phyloP scores from a whole-genome alignment of 2,888 invertebrate species.

The Diogma glabrata region DNA sequence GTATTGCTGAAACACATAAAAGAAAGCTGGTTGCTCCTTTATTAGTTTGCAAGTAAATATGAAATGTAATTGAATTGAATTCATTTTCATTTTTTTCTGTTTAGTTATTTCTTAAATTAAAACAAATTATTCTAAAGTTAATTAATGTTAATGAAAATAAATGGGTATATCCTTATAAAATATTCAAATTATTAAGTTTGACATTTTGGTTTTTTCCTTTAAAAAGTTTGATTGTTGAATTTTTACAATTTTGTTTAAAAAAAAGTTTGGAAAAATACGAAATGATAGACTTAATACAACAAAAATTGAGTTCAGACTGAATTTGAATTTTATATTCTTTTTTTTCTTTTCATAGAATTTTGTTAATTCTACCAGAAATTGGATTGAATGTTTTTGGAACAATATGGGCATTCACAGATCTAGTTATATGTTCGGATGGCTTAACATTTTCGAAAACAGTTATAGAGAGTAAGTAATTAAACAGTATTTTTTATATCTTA shows the following conservation, averaged over 20 bases:
- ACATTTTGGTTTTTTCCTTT: too few species aligned
- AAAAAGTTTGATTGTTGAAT: too few species aligned
- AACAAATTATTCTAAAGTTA: too few species aligned
- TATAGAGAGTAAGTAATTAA: slow-evolving; percentile 51
- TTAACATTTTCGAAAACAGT: slow-evolving; percentile 58
- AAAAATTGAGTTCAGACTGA: too few species aligned
- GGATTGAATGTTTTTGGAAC: slow-evolving; percentile 70
- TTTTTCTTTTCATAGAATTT: slow-evolving; percentile 43
- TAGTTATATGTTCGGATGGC: slow-evolving; percentile 53
- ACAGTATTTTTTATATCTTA: too few species aligned
- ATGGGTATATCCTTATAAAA: too few species aligned
- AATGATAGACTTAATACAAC: neutral
- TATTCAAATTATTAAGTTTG: too few species aligned
- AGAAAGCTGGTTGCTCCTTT: slow-evolving; percentile 59
- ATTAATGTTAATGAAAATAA: too few species aligned
- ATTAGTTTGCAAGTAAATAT: slow-evolving; percentile 54
- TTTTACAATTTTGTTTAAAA: neutral
- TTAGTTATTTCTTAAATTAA: too few species aligned
- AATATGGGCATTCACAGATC: slow-evolving; percentile 65
- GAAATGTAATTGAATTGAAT: slow-evolving; percentile 13
- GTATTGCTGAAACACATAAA: slow-evolving; percentile 61
- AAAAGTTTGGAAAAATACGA: neutral
- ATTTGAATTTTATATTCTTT: neutral
- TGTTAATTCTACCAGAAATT: slow-evolving; percentile 65
- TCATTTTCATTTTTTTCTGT: slow-evolving; percentile 8